A percentile compares a stretch with the other conserved stretches of the same genome.
Evolutionary conservation across 92 coral and sea anemone genomes (phyloP).

Genomic region (Parazoanthus darwini): DNA sequence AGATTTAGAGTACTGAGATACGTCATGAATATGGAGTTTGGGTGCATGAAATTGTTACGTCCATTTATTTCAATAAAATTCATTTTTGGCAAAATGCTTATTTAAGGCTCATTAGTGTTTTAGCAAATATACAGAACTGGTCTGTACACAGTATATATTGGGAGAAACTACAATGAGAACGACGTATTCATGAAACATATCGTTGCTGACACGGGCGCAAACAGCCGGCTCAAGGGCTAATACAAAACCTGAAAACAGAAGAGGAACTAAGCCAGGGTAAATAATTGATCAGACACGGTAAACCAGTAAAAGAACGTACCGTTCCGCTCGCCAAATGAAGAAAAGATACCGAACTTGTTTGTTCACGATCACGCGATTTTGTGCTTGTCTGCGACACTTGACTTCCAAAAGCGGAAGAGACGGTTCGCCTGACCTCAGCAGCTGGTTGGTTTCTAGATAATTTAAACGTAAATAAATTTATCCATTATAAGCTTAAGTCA

Average conservation of each 20-base stretch:
- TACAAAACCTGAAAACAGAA: neutral
- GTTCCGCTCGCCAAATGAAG: slow-evolving; percentile 86
- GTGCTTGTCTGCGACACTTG: slow-evolving; percentile 59
- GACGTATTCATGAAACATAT: too few relatives aligned
- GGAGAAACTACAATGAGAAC: too few relatives aligned
- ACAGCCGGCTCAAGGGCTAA: neutral
- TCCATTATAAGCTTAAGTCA: too few relatives aligned
- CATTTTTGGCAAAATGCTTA: too few relatives aligned
- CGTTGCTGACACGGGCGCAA: neutral
- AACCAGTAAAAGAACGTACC: slow-evolving; percentile 47
- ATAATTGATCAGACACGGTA: neutral
- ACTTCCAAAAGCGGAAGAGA: slow-evolving; percentile 71
- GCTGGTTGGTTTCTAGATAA: slow-evolving; percentile 65
- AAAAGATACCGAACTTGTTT: slow-evolving; percentile 61
- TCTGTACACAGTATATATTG: too few relatives aligned
- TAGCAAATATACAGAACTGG: too few relatives aligned
- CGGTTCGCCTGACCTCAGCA: slow-evolving; percentile 80
- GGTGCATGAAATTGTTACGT: too few relatives aligned
- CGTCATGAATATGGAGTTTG: too few relatives aligned
- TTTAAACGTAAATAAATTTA: neutral
- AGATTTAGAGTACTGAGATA: too few relatives aligned
- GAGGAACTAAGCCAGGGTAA: neutral
- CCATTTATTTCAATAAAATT: too few relatives aligned
- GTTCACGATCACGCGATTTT: slow-evolving; percentile 56
- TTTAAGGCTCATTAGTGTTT: too few relatives aligned